phyloP scores from a whole-genome alignment of 2,888 invertebrate species.

The Polyploca ridens region DNA sequence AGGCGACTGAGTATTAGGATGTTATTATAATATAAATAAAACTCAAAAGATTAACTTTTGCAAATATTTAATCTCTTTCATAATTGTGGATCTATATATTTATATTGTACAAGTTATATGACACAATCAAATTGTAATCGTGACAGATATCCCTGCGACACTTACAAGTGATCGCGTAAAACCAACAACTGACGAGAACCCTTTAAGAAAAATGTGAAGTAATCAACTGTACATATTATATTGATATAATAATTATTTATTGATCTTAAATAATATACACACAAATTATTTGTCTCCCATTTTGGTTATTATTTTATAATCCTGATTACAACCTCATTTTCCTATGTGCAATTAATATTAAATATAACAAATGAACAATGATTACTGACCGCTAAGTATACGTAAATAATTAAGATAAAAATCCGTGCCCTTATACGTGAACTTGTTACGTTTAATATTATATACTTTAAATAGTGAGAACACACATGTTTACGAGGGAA shows the following conservation, averaged over 20 bases:
- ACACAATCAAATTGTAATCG: conserved; percentile 76
- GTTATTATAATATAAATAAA: conserved; percentile 61
- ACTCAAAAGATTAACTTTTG: conserved; percentile 79
- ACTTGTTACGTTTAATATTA: conserved; percentile 65
- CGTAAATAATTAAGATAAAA: conserved; percentile 62
- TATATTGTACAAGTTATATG: conserved; percentile 84
- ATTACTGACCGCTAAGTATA: conserved; percentile 55
- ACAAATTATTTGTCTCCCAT: conserved; percentile 82
- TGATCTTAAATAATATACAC: conserved; percentile 80
- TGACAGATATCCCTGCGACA: conserved; percentile 65
- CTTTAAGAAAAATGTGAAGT: conserved; percentile 66
- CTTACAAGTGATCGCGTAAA: conserved; percentile 60
- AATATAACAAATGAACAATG: conserved; percentile 67
- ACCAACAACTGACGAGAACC: conserved; percentile 64
- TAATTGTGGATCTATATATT: conserved; percentile 86
- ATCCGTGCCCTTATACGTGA: conserved; percentile 73
- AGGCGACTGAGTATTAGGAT: conserved; percentile 55
- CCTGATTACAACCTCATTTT: conserved; percentile 81
- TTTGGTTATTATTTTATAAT: conserved; percentile 67
- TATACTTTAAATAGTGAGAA: conserved; percentile 56
- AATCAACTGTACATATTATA: conserved; percentile 73
- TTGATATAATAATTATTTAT: conserved; percentile 65
- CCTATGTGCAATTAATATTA: conserved; percentile 78
- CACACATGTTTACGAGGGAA: conserved; percentile 36
- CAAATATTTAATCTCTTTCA: conserved; percentile 86